These are phyloP conservation scores for Periparus ater DNA, from an alignment of 2,797 vertebrate species.

Conservation along the genomic window DNA sequence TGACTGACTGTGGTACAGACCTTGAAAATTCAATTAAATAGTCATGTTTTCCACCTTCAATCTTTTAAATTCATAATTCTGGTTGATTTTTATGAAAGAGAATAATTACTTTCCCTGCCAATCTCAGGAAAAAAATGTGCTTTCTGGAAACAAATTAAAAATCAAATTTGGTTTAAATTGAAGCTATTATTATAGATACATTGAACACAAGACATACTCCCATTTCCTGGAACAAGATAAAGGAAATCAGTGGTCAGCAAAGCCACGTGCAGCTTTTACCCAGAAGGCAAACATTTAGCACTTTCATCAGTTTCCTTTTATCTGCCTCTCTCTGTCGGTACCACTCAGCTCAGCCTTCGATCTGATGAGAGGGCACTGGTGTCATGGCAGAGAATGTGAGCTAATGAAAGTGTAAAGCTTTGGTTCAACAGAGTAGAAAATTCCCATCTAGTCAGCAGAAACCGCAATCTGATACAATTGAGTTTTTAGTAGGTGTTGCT, in stretches of 20 bases:
- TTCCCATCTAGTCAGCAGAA: constrained; percentile 82
- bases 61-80: neutral
- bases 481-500: constrained; percentile 32
- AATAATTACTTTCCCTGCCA: neutral
- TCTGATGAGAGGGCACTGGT: constrained; percentile 80
- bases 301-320: constrained; percentile 67
- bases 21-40: neutral
- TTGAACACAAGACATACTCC: neutral
- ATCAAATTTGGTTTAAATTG: neutral
- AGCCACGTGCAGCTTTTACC: constrained; percentile 11
- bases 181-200: neutral
- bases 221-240: neutral
- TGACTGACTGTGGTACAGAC: neutral
- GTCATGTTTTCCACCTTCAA: neutral
- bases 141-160: neutral
- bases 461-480: constrained; percentile 85
- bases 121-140: neutral
- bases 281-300: constrained; percentile 30
- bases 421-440: constrained; percentile 86
- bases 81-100: neutral
- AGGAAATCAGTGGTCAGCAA: constrained; percentile 1
- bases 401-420: constrained; percentile 89
- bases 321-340: constrained; percentile 50
- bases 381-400: constrained; percentile 84
- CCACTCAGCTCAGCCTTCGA: constrained; percentile 59